Evolutionary conservation across 2,888 invertebrate species (phyloP), one percentile per base, ranked within the genome.

Genomic region (Eueremaeus valkanovi): DNA sequence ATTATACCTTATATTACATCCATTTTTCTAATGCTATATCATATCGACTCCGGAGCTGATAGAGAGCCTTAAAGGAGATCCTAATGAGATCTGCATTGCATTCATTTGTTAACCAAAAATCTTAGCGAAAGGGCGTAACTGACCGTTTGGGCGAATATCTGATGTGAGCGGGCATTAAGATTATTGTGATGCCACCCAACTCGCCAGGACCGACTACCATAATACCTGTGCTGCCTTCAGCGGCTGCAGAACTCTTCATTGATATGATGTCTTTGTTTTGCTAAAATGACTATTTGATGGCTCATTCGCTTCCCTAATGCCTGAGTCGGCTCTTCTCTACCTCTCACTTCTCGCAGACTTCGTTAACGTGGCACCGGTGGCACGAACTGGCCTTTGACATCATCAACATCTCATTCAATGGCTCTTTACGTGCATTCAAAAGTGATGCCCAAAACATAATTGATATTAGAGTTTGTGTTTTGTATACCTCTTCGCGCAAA

Each of bases 191-290:
- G 36, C 68, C 68, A 68, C 68, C 68, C 68, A 68, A 68, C n/a
- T 40, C 29, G 68, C 18, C 40, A 68, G n/a, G 24, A 18, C 42
- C 6, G 40, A 40, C n/a, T 29, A 24, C 63, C 63, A 11, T 24
- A 21, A 3, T 16, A 6, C 27, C 16, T 6, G n/a, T 31, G 11
- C 21, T 61, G 31, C 33, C 40, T 33, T 36, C 21, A 18, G n/a
- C 21, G n/a, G n/a, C n/a, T n/a, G n/a, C n/a, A n/a, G n/a, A 29
- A 16, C 40, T 36, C 21, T 40, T 13, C 13, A 13, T 21, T 68
- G 13, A 68, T 68, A 40, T 68, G 68, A 68, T 68, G 40, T 68
- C 68, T 68, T 68, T 68, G 68, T 68, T 68, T 68, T 40, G 68
- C 40, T 68, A 36, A 68, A 68, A 68, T 40, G 36, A 40, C 40